A percentile compares a stretch with the other conserved stretches of the same genome.
Conservation (phyloP, 2,888 invertebrate species). For the Drosophila seclusa region DNA sequence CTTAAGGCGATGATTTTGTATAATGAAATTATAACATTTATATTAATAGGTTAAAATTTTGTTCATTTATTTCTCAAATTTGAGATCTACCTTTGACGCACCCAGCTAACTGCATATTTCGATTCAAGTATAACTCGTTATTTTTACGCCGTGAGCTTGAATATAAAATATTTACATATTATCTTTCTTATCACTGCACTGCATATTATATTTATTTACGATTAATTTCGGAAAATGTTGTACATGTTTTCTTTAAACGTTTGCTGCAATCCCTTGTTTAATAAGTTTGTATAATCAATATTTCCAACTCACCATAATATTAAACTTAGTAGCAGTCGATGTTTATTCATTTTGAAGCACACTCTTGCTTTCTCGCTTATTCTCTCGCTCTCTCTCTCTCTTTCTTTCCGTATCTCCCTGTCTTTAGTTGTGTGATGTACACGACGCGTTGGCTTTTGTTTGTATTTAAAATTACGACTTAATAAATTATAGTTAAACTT, state of each 20-base stretch:
- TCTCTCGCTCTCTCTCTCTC: slow-evolving; percentile 14
- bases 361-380: slow-evolving; percentile 25
- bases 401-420: slow-evolving; percentile 1
- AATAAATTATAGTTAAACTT: slow-evolving; percentile 77
- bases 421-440: slow-evolving; percentile 22
- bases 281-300: slow-evolving; percentile 1
- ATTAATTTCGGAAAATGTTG: not conserved
- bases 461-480: slow-evolving; percentile 71
- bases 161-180: not conserved
- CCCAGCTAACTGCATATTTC: not conserved
- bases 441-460: slow-evolving; percentile 45
- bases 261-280: not conserved
- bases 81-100: not conserved
- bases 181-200: not conserved
- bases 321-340: slow-evolving; percentile 75
- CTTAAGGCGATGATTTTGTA: not conserved
- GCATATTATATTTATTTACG: not conserved
- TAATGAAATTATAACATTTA: not conserved
- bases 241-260: not conserved
- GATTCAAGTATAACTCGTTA: slow-evolving; percentile 10
- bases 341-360: slow-evolving; percentile 74
- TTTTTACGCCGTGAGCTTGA: not conserved
- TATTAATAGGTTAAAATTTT: not conserved
- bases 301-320: slow-evolving; percentile 79
- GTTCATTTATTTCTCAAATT: not conserved